Conservation (phyloP, 2,888 invertebrate species). For the Flexamia atlantica region DNA sequence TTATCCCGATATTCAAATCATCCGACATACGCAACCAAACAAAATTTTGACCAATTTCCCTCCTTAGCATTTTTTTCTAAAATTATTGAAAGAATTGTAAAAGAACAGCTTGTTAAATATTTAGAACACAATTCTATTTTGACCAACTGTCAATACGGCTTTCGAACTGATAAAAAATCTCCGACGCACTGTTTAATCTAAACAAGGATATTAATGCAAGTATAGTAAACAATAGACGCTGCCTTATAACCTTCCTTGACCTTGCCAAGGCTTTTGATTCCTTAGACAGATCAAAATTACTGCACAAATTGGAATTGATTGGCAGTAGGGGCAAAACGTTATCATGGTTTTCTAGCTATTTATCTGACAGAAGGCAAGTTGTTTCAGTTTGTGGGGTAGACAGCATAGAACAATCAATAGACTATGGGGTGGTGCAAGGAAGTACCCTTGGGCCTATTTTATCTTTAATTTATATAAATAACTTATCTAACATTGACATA, state of each 20-base stretch:
- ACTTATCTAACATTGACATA: too few relatives aligned
- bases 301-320: not conserved
- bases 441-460: too few relatives aligned
- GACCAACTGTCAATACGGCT: not conserved
- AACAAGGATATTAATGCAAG: slow-evolving; percentile 6
- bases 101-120: slow-evolving; percentile 9
- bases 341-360: too few relatives aligned
- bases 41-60: not conserved
- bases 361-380: too few relatives aligned
- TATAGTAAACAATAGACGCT: not conserved
- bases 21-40: not conserved
- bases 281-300: not conserved
- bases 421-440: too few relatives aligned
- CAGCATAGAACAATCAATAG: too few relatives aligned
- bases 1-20: not conserved
- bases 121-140: not conserved
- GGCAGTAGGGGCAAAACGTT: not conserved
- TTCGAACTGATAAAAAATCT: slow-evolving; percentile 1
- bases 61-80: not conserved
- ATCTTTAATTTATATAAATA: too few relatives aligned
- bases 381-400: too few relatives aligned
- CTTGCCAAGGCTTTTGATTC: not conserved
- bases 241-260: not conserved
- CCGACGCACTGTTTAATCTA: not conserved
- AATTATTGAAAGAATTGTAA: not conserved